Evolutionary conservation across 2,797 vertebrate genomes (phyloP), one percentile per base, ranked within the genome.

Genomic region (Poecile montanus): DNA sequence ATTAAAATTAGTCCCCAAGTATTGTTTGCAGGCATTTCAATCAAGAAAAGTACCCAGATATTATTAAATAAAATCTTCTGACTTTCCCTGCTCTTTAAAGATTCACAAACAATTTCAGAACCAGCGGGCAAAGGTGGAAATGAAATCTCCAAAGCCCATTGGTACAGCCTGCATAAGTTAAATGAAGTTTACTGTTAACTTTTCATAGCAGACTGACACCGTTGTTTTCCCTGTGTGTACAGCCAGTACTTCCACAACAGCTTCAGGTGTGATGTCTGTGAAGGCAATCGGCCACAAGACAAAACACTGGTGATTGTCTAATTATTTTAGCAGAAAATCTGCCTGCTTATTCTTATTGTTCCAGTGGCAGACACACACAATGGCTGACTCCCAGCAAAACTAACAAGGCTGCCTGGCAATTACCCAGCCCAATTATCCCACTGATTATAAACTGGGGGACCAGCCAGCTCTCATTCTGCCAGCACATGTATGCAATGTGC

Each of bases 291-390:
- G 42, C 81, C 86, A 56, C 48, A 38, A 34, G 36, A 88, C 62
- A 72, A 63, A 84, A 42, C 29, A 40, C 57, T 23, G 7, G 6
- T 61, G 34, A 60, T 16, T 51, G 53, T 38, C 42, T 68, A 48
- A 89, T 83, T 58, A 89, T 74, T 81, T 86, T 18, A 90, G 56
- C 67, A 95, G 62, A 84, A 94, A 91, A 86, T 42, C 79, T 54
- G 22, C n/a, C 51, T 0, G 0, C 9, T 68, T 50, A 25, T 29
- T 73, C 70, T 58, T 30, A 19, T 2, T 77, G 67, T 79, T 88
- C 67, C 66, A 81, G 56, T 3, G 26, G 80, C 60, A 91, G 85
- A 45, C 48, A 70, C 17, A 36, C 67, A 81, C 77, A 88, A 92
- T 17, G 34, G 47, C 42, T 7, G 1, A 92, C 57, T 81, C 83